These are phyloP conservation scores for Nyctalus aviator DNA, from an alignment of 2,797 vertebrate genomes.

Conservation along the genomic window DNA sequence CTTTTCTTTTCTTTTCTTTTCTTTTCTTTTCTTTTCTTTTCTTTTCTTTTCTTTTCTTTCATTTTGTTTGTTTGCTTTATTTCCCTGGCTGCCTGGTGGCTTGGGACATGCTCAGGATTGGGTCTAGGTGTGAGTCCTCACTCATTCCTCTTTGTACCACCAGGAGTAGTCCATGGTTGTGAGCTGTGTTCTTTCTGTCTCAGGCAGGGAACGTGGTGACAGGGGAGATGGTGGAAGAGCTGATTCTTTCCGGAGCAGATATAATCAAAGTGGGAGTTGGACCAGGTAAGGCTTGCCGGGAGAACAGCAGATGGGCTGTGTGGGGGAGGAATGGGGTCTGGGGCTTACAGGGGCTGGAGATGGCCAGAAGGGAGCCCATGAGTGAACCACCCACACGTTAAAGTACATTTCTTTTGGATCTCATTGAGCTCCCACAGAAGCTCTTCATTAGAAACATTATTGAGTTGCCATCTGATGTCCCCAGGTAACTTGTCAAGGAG, in stretches of 20 bases:
- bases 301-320: background rate
- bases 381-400: background rate
- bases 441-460: background rate
- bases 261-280: constrained; percentile 99
- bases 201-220: constrained; percentile 99
- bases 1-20: fast-evolving
- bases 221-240: constrained; percentile 99
- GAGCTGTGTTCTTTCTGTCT: constrained; percentile 71
- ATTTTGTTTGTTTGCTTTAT: too few species aligned
- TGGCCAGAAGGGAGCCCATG: too few species aligned
- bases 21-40: fast-evolving
- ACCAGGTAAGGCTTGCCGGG: constrained; percentile 91
- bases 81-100: background rate
- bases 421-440: background rate
- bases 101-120: background rate
- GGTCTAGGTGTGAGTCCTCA: background rate
- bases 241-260: constrained; percentile 97
- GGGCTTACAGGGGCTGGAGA: background rate
- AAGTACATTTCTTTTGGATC: background rate
- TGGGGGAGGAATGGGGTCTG: background rate
- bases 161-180: fast-evolving
- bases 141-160: background rate
- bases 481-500: background rate
- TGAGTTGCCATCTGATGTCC: background rate
- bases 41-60: too few species aligned